Percentiles rank a stretch among this genome's conserved stretches.
phyloP scores from a whole-genome alignment of 2,888 invertebrate genomes.

The Brachyptera risi region DNA sequence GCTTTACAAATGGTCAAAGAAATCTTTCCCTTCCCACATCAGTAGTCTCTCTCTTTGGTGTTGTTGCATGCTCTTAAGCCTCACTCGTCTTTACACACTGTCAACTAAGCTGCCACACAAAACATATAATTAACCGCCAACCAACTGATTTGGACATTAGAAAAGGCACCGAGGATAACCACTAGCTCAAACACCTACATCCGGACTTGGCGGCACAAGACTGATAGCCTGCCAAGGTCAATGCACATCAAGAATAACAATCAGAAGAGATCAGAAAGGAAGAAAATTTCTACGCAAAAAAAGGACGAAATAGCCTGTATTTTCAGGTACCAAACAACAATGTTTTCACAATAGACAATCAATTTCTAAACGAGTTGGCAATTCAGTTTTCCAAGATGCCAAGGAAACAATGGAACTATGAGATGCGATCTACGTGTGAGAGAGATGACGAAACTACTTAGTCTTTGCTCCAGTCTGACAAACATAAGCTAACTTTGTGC shows the following conservation, averaged over 20 bases:
- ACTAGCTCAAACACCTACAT: not conserved
- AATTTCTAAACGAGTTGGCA: not conserved
- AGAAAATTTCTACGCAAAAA: not conserved
- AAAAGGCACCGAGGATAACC: conserved; percentile 26
- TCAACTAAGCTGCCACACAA: conserved; percentile 1
- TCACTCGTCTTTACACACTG: conserved; percentile 22
- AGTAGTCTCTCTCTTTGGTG: too few species aligned
- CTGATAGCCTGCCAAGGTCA: not conserved
- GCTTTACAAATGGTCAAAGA: too few species aligned
- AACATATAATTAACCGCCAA: not conserved
- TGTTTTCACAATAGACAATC: not conserved
- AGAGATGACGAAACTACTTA: too few species aligned
- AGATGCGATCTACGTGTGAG: too few species aligned
- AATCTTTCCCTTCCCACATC: too few species aligned
- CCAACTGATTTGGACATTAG: conserved; percentile 24
- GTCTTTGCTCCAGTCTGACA: too few species aligned
- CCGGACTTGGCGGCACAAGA: not conserved
- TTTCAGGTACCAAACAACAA: not conserved
- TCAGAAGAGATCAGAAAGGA: not conserved
- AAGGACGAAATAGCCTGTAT: conserved; percentile 6
- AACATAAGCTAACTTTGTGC: too few species aligned
- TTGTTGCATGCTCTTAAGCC: too few species aligned
- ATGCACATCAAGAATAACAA: not conserved
- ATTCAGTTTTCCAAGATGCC: not conserved
- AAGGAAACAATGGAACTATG: not conserved